Conservation (phyloP, 2,797 vertebrate species). For the Lutjanus campechanus region DNA sequence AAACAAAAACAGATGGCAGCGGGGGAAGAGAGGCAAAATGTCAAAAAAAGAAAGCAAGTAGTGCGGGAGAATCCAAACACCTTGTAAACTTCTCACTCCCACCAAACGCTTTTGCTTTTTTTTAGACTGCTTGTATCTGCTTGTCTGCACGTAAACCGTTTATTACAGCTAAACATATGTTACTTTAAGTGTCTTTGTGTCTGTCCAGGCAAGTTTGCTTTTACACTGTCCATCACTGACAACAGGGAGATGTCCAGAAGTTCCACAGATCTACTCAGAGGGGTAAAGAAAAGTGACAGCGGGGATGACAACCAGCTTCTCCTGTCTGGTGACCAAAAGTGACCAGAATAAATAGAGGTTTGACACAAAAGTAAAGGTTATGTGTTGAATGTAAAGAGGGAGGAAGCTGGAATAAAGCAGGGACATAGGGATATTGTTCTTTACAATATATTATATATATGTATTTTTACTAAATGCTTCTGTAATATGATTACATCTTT, state of each 20-base stretch:
- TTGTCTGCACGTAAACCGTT: constrained; percentile 10
- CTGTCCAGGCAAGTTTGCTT: background rate
- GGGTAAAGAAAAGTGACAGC: no score
- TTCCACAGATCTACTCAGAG: no score
- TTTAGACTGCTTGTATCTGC: background rate
- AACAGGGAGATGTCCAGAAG: no score
- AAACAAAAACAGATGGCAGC: constrained; percentile 1
- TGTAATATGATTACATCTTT: no score
- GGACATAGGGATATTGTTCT: no score
- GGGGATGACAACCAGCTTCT: no score
- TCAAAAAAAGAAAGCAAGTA: constrained; percentile 1
- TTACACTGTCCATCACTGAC: constrained; percentile 3
- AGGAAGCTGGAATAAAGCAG: background rate
- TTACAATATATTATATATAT: no score
- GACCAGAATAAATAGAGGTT: constrained; percentile 5
- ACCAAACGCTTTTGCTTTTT: background rate
- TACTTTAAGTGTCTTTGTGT: background rate
- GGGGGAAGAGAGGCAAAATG: background rate
- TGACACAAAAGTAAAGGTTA: background rate
- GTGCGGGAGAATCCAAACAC: background rate
- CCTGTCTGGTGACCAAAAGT: no score
- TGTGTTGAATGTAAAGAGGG: constrained; percentile 22
- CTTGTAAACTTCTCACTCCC: constrained; percentile 7
- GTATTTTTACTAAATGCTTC: no score
- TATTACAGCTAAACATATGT: background rate